Base-by-base conservation (phyloP, 2,797 vertebrate genomes). In the Vespertilio murinus region DNA sequence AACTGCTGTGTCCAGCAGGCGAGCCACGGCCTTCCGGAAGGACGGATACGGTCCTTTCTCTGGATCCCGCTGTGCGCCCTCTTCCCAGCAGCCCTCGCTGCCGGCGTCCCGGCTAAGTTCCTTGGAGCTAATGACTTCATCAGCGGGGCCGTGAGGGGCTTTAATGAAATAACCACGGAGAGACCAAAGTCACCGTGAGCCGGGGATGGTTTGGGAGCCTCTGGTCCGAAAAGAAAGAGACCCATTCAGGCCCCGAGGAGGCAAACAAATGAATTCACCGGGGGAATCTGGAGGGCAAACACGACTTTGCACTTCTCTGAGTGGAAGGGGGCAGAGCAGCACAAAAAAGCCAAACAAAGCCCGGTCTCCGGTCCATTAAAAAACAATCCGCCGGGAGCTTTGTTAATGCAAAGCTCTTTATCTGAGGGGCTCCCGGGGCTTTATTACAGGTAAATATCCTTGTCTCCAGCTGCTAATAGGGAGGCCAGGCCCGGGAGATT, bases 361-460 rank as follows among this genome's bases (percentile, higher is more conserved):
- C 73, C 1, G 6, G 8, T 40, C n/a, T 23, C 82, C 49, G 70
- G 74, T 67, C 70, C 83, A 77, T 93, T 97, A 1, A 69, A 92
- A 92, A 59, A 86, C 69, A 95, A 95, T 80, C 93, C 0, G 2
- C 87, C 75, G 49, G 78, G 83, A 91, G 96, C 87, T 95, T 91
- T 93, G 95, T 91, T 83, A 91, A 93, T 93, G 88, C 94, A 94
- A 93, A 97, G 96, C 95, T 80, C 70, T 97, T 96, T 92, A 92
- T 94, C 94, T 94, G 91, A 91, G 93, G 91, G 91, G 93, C 97
- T 97, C 95, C 94, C 67, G 71, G 80, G 91, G 95, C 93, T 96
- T 96, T 94, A 84, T 96, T 94, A 88, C 95, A 96, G 95, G 97
- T 97, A 96, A 96, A 96, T 94, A 96, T 94, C 93, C 94, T 90